A percentile compares a stretch with the other conserved stretches of the same genome.
phyloP scores from a whole-genome alignment of 2,113 vertebrate genomes.

The Eclectus roratus region DNA sequence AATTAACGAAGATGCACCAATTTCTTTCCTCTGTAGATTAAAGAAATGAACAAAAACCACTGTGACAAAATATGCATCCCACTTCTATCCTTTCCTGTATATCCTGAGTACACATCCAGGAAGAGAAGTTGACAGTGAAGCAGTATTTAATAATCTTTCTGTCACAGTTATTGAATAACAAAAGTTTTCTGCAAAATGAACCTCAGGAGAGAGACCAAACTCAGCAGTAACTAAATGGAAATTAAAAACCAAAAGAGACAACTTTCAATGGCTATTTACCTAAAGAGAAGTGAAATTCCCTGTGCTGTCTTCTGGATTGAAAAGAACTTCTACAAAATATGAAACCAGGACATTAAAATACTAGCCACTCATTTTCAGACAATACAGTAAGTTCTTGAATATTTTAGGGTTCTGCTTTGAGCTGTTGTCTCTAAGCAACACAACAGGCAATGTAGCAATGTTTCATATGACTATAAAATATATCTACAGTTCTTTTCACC shows the following conservation, averaged over 20 bases:
- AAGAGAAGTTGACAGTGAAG: background rate
- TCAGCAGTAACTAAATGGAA: background rate
- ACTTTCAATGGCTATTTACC: background rate
- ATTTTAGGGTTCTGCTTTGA: background rate
- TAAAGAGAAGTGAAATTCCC: background rate
- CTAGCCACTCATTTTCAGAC: background rate
- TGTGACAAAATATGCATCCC: background rate
- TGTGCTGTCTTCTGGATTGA: background rate
- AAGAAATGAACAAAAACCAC: background rate
- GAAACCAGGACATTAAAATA: background rate
- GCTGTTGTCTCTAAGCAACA: conserved; percentile 49
- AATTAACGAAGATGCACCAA: background rate
- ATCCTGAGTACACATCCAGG: background rate
- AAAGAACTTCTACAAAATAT: background rate
- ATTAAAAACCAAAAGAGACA: background rate
- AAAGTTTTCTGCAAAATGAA: background rate
- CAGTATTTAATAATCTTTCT: background rate
- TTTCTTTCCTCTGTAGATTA: background rate
- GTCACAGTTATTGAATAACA: background rate
- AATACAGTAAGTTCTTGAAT: background rate
- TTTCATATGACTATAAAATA: conserved; percentile 13
- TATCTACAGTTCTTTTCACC: background rate
- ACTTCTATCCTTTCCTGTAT: background rate
- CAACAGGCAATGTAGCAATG: background rate
- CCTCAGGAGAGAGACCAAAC: background rate